Evolutionary conservation across 92 coral and sea anemone species (phyloP).

Genomic region (Palythoa grandis): DNA sequence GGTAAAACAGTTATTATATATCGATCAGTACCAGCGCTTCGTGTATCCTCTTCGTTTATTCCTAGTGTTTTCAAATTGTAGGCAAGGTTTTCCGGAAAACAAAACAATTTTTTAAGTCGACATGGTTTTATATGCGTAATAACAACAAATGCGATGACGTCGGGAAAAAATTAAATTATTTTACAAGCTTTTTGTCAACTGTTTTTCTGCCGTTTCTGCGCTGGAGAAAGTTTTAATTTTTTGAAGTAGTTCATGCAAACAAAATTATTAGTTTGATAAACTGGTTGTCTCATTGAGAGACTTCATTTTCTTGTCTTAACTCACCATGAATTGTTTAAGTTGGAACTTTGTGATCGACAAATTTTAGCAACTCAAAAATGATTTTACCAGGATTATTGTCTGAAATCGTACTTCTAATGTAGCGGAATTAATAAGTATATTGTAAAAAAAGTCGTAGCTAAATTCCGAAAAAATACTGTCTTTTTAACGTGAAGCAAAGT

Average conservation of each 20-base stretch:
- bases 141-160: neutral
- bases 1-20: neutral
- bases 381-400: neutral
- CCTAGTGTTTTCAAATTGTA: neutral
- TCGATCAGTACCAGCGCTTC: neutral
- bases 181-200: neutral
- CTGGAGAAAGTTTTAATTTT: neutral
- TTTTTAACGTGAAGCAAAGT: neutral
- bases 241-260: neutral
- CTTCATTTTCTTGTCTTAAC: neutral
- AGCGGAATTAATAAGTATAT: neutral
- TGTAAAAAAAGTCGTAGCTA: neutral
- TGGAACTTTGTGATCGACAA: neutral
- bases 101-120: neutral
- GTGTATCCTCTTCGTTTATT: neutral
- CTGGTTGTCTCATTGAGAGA: constrained; percentile 5
- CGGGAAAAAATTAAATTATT: neutral
- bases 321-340: constrained; percentile 5
- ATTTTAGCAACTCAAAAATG: constrained; percentile 1
- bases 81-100: neutral
- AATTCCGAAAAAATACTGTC: neutral
- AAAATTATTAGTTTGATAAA: constrained; percentile 22
- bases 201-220: neutral
- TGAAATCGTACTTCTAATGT: neutral
- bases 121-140: too few species aligned